Evolutionary conservation across 2,888 invertebrate genomes (phyloP).

Genomic region (Drosophila subsilvestris): DNA sequence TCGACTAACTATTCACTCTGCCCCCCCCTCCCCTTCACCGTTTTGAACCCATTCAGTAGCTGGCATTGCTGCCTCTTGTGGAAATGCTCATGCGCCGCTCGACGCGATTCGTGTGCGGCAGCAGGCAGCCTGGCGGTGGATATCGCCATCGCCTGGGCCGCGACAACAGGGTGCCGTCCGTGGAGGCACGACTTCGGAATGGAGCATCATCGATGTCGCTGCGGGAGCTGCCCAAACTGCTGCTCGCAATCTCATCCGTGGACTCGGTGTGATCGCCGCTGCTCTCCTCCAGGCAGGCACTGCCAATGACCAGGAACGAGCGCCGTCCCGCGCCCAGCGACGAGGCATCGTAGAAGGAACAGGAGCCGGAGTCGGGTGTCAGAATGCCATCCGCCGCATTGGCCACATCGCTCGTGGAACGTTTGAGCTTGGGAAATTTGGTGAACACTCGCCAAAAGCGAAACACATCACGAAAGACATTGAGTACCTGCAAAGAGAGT

Average conservation of each 20-base stretch:
- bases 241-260: constrained; percentile 84
- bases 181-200: constrained; percentile 90
- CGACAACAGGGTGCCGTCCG: constrained; percentile 88
- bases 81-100: constrained; percentile 92
- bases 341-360: constrained; percentile 84
- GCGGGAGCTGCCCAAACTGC: constrained; percentile 84
- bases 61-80: constrained; percentile 85
- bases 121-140: constrained; percentile 84
- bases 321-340: constrained; percentile 76
- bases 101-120: constrained; percentile 85
- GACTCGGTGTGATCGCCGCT: constrained; percentile 87
- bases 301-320: constrained; percentile 85
- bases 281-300: constrained; percentile 87
- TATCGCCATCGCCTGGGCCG: constrained; percentile 86
- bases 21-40: not conserved
- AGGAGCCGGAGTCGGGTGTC: constrained; percentile 85
- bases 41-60: constrained; percentile 72
- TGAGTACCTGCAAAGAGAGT: constrained; percentile 86
- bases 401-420: constrained; percentile 86
- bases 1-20: constrained; percentile 60
- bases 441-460: constrained; percentile 90
- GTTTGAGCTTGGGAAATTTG: constrained; percentile 88
- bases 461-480: constrained; percentile 90
- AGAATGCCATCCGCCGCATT: constrained; percentile 84
- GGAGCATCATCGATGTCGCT: constrained; percentile 84